Evolutionary conservation across 2,113 vertebrate species (phyloP), one percentile per base, ranked within the genome.

Genomic region (Rattus norvegicus): DNA sequence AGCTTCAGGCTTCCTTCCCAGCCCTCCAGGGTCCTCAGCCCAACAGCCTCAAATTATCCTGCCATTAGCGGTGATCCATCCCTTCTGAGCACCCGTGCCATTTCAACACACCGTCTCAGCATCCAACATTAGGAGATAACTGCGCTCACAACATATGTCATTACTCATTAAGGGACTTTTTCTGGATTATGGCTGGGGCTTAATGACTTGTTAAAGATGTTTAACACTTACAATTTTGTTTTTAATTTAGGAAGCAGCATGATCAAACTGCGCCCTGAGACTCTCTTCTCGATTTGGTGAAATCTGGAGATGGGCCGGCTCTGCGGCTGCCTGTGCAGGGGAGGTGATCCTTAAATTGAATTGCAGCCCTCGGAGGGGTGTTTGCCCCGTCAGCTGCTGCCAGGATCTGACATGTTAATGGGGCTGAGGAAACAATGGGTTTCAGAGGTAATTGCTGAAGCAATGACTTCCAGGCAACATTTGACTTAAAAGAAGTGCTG

Each of bases 151-250:
- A 99, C 99, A 99, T 99, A 99, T 99, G 99, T 99, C 99, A 99
- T 99, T 98, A 99, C 99, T 99, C 99, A 99, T 99, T 99, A 99
- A 99, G 99, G 99, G 99, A 99, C 98, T 98, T 97, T 97, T 99
- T 98, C 97, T 96, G 98, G 98, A 98, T 99, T 99, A 99, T 99
- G 99, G 99, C 99, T 98, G 98, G 98, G 98, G 98, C 99, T 99
- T 99, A 99, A 99, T 99, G 99, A 99, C 99, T 99, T 99, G 99
- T 99, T 99, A 99, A 99, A 99, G 99, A 99, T 99, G 99, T 99
- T 99, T 99, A 99, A 99, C 99, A 99, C 99, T 99, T 99, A 99
- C 97, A 98, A 99, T 99, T 99, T 99, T 99, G 99, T 98, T 98
- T 99, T 99, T 99, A 98, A 99, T 99, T 99, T 99, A 98, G 98